A percentile compares a stretch with the other conserved stretches of the same genome.
These are phyloP conservation scores for Drosophila merina DNA, from an alignment of 2,888 invertebrate species.

Conservation along the genomic window DNA sequence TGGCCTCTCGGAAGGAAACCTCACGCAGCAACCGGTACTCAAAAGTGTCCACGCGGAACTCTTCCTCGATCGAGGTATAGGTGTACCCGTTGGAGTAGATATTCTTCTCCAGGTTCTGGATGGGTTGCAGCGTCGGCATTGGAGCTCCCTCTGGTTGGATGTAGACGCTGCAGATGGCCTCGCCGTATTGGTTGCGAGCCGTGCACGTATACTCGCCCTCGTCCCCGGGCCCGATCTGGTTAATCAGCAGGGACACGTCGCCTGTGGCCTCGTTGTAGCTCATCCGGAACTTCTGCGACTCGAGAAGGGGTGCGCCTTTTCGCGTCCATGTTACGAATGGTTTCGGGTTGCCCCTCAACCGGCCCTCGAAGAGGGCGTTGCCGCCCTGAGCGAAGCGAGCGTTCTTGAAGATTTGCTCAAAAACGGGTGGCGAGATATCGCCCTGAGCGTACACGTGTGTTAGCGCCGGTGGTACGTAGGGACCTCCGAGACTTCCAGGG, in stretches of 20 bases:
- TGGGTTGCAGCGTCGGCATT: slow-evolving; percentile 87
- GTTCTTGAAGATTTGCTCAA: slow-evolving; percentile 97
- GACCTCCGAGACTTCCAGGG: slow-evolving; percentile 73
- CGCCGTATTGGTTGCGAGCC: slow-evolving; percentile 97
- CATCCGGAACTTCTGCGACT: slow-evolving; percentile 94
- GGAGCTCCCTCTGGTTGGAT: slow-evolving; percentile 95
- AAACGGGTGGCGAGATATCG: slow-evolving; percentile 95
- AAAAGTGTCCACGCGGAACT: slow-evolving; percentile 96
- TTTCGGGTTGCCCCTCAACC: slow-evolving; percentile 94
- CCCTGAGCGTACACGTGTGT: slow-evolving; percentile 87
- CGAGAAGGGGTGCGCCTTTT: slow-evolving; percentile 92
- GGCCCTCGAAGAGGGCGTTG: slow-evolving; percentile 96
- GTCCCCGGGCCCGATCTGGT: slow-evolving; percentile 97
- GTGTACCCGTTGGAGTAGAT: slow-evolving; percentile 90
- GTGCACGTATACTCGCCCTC: slow-evolving; percentile 98
- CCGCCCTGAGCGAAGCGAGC: slow-evolving; percentile 97
- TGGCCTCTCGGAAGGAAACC: slow-evolving; percentile 94
- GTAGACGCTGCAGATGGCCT: slow-evolving; percentile 97
- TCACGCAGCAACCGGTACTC: slow-evolving; percentile 96
- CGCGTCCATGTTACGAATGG: slow-evolving; percentile 96
- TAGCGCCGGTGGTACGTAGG: slow-evolving; percentile 82
- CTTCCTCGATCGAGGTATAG: slow-evolving; percentile 88
- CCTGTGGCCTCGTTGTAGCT: slow-evolving; percentile 96
- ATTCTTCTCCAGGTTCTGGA: slow-evolving; percentile 87
- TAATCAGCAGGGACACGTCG: slow-evolving; percentile 94